Evolutionary conservation across 2,888 invertebrate species (phyloP).

Genomic region (Glomeris marginata): DNA sequence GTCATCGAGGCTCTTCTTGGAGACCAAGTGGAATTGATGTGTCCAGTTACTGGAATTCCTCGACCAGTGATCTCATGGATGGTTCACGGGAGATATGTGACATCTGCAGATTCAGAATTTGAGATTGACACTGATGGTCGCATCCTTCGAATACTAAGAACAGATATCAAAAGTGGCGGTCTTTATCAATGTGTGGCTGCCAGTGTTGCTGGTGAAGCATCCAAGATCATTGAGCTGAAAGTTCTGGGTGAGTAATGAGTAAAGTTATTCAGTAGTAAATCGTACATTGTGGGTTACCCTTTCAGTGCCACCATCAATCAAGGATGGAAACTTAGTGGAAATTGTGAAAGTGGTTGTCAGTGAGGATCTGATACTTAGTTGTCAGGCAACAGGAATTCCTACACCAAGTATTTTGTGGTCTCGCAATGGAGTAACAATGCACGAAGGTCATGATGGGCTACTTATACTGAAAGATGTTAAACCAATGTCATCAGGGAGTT

Average conservation of each 20-base stretch:
- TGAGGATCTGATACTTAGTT: slow-evolving; percentile 14
- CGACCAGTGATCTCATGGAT: slow-evolving; percentile 31
- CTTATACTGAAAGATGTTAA: slow-evolving; percentile 28
- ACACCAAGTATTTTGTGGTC: slow-evolving; percentile 24
- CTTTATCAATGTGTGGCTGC: slow-evolving; percentile 11
- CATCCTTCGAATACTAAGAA: slow-evolving; percentile 20
- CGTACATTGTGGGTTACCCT: slow-evolving; percentile 3
- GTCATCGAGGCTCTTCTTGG: slow-evolving; percentile 16
- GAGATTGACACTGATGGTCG: not conserved
- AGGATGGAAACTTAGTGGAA: slow-evolving; percentile 17
- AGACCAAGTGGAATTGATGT: slow-evolving; percentile 9
- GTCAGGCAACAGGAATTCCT: slow-evolving; percentile 19
- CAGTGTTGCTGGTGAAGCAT: slow-evolving; percentile 30
- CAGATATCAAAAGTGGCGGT: slow-evolving; percentile 25
- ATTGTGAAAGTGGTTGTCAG: slow-evolving; percentile 6
- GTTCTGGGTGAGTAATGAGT: slow-evolving; percentile 30
- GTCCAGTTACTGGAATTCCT: slow-evolving; percentile 16
- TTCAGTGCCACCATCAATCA: slow-evolving; percentile 26
- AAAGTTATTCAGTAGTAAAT: slow-evolving; percentile 11
- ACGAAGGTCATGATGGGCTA: slow-evolving; percentile 21
- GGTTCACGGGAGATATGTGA: slow-evolving; percentile 26
- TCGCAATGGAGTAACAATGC: slow-evolving; percentile 19
- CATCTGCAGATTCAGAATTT: not conserved
- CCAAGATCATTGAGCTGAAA: slow-evolving; percentile 29
- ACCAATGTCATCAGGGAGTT: slow-evolving; percentile 41